These are phyloP conservation scores for Porites lutea DNA, from an alignment of 64 coral and sea anemone genomes.

Conservation along the genomic window DNA sequence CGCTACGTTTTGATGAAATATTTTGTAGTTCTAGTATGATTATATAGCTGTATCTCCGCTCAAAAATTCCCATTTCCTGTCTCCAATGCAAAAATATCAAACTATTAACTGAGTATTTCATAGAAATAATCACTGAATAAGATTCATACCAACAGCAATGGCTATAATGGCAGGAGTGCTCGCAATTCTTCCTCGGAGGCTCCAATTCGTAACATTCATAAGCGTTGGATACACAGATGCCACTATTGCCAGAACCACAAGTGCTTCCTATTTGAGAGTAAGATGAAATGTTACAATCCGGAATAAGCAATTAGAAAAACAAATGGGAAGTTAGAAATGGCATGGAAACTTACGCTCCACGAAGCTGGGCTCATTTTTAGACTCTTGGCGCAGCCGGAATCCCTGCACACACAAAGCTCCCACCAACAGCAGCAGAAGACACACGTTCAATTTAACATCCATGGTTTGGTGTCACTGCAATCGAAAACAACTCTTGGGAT, in stretches of 20 bases:
- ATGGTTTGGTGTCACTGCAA: background rate
- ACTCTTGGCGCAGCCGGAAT: background rate
- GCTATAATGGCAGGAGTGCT: background rate
- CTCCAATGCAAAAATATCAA: background rate
- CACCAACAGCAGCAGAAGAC: background rate
- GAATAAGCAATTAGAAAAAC: slow-evolving; percentile 1
- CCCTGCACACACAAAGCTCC: slow-evolving; percentile 6
- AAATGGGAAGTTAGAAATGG: background rate
- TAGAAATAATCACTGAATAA: background rate
- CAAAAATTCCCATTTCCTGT: background rate
- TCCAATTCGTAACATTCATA: background rate
- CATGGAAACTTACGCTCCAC: background rate
- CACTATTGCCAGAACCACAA: background rate
- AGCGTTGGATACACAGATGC: background rate
- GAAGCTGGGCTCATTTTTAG: slow-evolving; percentile 8
- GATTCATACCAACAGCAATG: background rate
- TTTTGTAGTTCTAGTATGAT: too few species aligned
- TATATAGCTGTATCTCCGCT: too few species aligned
- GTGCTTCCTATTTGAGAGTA: background rate
- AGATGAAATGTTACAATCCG: background rate
- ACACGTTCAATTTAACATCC: slow-evolving; percentile 12
- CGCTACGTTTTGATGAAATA: background rate
- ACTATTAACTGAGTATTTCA: background rate
- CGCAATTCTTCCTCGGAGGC: background rate
- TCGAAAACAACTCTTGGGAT: slow-evolving; percentile 5